These are phyloP conservation scores for Porphyrio hochstetteri DNA, from an alignment of 2,113 vertebrate species.

Conservation along the genomic window DNA sequence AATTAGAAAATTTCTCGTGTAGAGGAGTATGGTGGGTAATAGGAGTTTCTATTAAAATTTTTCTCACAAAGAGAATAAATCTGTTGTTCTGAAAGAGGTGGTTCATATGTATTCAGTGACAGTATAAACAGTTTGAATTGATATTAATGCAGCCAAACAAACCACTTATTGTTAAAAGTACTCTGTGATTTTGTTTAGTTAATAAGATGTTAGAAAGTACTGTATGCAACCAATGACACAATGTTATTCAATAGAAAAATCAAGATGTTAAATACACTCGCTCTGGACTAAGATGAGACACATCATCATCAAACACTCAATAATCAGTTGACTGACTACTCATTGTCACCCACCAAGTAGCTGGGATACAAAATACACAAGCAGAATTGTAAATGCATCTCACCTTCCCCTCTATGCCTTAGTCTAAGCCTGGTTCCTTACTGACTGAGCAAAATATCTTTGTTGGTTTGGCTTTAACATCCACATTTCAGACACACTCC, in stretches of 20 bases:
- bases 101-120: neutral
- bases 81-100: neutral
- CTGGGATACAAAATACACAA: neutral
- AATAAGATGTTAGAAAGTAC: constrained; percentile 24
- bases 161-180: constrained; percentile 17
- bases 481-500: neutral
- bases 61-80: neutral
- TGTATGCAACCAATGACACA: neutral
- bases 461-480: neutral
- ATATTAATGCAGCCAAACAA: constrained; percentile 38
- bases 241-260: constrained; percentile 18
- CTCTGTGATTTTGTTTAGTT: constrained; percentile 1
- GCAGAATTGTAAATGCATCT: constrained; percentile 15
- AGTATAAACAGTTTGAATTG: neutral
- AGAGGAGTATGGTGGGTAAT: neutral
- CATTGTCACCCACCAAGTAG: neutral
- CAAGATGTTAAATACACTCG: neutral
- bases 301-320: constrained; percentile 32
- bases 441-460: neutral
- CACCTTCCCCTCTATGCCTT: neutral
- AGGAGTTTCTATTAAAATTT: neutral
- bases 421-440: neutral
- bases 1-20: neutral
- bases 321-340: constrained; percentile 30
- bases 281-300: neutral